These are phyloP conservation scores for Hippocampus mohnikei DNA, from an alignment of 2,113 vertebrate species.

Conservation along the genomic window DNA sequence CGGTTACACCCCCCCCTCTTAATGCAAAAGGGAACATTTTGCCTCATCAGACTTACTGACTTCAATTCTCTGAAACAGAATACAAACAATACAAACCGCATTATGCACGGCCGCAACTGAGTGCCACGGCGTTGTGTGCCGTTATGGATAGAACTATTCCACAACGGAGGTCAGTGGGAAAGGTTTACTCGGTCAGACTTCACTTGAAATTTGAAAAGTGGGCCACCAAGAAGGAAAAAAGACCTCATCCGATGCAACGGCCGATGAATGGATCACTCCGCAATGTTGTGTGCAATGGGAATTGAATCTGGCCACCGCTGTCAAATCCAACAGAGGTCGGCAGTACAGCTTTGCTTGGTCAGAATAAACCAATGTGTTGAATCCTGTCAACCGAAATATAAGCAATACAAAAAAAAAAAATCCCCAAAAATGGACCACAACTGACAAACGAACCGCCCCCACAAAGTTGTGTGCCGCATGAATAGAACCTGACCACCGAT, in stretches of 20 bases:
- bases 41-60: no score
- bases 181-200: background rate
- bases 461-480: background rate
- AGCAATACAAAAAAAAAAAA: background rate
- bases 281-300: background rate
- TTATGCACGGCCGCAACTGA: background rate
- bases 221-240: background rate
- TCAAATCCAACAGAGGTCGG: slow-evolving; percentile 38
- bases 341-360: background rate
- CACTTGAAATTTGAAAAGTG: background rate
- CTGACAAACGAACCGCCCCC: background rate
- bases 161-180: no score
- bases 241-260: no score
- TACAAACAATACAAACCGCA: background rate
- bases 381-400: background rate
- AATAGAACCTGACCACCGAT: background rate
- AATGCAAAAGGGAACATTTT: no score
- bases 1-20: no score
- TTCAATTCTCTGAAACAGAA: no score
- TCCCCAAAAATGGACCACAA: background rate
- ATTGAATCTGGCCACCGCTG: background rate
- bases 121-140: no score
- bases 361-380: background rate
- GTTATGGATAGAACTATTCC: no score
- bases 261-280: background rate